Evolutionary conservation across 64 coral and sea anemone species (phyloP), one percentile per base, ranked within the genome.

Genomic region (Dendronephthya gigantea): DNA sequence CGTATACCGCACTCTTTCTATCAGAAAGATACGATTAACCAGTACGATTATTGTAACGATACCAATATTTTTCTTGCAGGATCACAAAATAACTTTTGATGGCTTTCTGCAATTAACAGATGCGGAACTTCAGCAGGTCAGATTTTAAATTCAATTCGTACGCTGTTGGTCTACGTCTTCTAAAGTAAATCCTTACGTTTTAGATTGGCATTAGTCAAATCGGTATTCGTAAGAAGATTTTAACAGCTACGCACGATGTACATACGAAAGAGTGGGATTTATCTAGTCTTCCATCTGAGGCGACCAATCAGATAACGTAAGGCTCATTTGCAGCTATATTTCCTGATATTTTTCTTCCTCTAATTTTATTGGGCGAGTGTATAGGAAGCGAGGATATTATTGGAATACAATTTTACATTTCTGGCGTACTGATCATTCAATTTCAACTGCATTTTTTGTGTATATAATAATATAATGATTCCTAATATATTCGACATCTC

Each of bases 261-360:
- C 95, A 98, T 81, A 92, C 88, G 28, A 98, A 98, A 50, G 89
- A 98, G 9, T 98, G 95, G 95, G 92, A 93, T 34, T 82, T 88
- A 32, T 41, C 92, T 13, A 89, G 83, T 40, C 25, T 98, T 4
- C 88, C 84, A 30, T 79, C 72, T 34, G 30, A 79, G 36, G 0
- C 40, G 86, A 50, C 85, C 82, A 47, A 86, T 91, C 12, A 90
- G 86, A 30, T 81, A 85, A 47, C 41, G 85, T 87, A 90, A 55
- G 88, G n/a, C n/a, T n/a, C 85, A 29, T 56, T 15, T 58, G 37
- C 33, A 34, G 0, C 47, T n/a, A 9, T 37, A 8, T 40, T 5
- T 22, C 19, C 8, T 62, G 55, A 62, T 23, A 13, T n/a, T n/a
- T n/a, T n/a, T n/a, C n/a, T n/a, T n/a, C n/a, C n/a, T n/a, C n/a